Evolutionary conservation across 1,140 invertebrate species (phyloP).

Genomic region (Tetragnatha versicolor): DNA sequence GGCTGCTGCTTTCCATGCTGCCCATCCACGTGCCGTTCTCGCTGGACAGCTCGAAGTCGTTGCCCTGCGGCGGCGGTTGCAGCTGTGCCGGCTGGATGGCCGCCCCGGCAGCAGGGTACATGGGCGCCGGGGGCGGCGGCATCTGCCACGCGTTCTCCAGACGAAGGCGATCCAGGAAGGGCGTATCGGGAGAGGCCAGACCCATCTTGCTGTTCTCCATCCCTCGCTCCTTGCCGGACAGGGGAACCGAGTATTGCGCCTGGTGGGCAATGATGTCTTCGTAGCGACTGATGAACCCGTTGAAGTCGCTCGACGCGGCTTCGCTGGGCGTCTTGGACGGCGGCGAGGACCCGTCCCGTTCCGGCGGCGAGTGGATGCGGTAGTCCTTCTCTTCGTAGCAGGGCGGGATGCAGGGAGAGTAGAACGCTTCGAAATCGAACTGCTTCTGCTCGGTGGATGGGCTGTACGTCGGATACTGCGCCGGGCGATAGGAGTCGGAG

Average conservation of each 20-base stretch:
- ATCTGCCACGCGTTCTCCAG: conserved; percentile 37
- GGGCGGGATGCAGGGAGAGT: conserved; percentile 37
- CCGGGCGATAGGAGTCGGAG: background rate
- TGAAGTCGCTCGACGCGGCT: background rate
- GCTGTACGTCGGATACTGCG: background rate
- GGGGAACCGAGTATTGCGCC: conserved; percentile 26
- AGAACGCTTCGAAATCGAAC: conserved; percentile 53
- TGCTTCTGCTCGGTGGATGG: conserved; percentile 5
- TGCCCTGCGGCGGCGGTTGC: conserved; percentile 68
- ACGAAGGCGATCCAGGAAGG: conserved; percentile 49
- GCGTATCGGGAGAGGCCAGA: conserved; percentile 17
- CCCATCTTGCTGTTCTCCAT: background rate
- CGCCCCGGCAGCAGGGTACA: background rate
- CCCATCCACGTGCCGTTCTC: conserved; percentile 54
- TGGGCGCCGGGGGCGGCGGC: conserved; percentile 63
- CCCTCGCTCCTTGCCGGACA: background rate
- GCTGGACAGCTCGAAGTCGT: conserved; percentile 46
- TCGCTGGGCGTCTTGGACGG: conserved; percentile 12
- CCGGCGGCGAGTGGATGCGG: conserved; percentile 77
- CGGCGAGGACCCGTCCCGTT: conserved; percentile 68
- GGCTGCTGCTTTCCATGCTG: conserved; percentile 71
- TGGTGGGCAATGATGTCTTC: conserved; percentile 37
- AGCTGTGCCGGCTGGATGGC: background rate
- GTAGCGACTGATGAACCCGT: conserved; percentile 20
- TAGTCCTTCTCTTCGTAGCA: conserved; percentile 72